Conservation (phyloP, 2,888 invertebrate species). For the Lasioglossum malachurum region DNA sequence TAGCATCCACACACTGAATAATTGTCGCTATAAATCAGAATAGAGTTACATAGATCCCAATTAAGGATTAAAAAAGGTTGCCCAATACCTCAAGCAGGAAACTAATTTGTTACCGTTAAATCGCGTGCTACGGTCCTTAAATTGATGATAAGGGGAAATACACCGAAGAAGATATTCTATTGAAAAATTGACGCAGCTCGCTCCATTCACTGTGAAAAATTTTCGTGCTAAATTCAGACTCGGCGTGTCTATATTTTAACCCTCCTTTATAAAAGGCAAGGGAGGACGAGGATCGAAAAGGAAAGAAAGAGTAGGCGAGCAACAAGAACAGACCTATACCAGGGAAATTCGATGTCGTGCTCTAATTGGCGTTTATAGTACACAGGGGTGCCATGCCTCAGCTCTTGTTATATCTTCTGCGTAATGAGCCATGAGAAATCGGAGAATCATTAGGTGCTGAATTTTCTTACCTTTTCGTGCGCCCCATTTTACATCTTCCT, state of each 20-base stretch:
- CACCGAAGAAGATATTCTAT: background rate
- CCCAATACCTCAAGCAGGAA: background rate
- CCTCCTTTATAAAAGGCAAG: conserved; percentile 1
- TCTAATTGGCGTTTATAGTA: conserved; percentile 77
- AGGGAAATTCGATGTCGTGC: conserved; percentile 72
- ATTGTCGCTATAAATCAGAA: background rate
- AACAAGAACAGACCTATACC: conserved; percentile 55
- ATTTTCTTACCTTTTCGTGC: conserved; percentile 15
- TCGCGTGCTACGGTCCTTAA: background rate
- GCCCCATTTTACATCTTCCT: background rate
- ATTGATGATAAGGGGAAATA: background rate
- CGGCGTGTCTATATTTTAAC: conserved; percentile 26
- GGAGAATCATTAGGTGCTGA: conserved; percentile 59
- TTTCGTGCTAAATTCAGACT: background rate
- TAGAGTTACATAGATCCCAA: background rate
- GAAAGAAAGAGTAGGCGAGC: conserved; percentile 42
- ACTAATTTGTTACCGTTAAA: background rate
- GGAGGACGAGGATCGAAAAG: background rate
- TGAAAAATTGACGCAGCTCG: background rate
- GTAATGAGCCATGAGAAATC: conserved; percentile 73
- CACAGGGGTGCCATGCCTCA: conserved; percentile 71
- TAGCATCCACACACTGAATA: background rate
- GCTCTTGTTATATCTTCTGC: conserved; percentile 58
- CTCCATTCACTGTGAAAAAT: background rate
- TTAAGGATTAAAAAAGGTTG: background rate